A percentile compares a stretch with the other conserved stretches of the same genome.
phyloP scores from a whole-genome alignment of 2,113 vertebrate species.

The Aplodontia rufa region DNA sequence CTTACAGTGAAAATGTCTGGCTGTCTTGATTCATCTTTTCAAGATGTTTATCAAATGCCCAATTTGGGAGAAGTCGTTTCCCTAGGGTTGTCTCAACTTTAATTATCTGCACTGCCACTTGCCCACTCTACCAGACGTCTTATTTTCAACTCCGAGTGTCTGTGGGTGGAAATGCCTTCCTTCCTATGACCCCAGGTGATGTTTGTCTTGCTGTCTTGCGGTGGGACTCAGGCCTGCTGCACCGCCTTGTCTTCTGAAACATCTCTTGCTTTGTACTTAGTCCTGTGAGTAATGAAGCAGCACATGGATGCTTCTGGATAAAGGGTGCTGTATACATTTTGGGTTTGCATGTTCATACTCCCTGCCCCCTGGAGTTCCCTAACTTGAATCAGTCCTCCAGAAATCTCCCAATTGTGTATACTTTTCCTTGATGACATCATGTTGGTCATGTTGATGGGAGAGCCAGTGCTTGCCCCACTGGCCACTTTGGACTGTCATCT shows the following conservation, averaged over 20 bases:
- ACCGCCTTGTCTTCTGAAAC: background rate
- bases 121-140: background rate
- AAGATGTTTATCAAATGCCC: constrained; percentile 12
- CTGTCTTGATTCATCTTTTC: background rate
- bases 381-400: background rate
- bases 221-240: background rate
- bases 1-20: background rate
- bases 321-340: background rate
- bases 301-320: background rate
- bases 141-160: background rate
- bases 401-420: background rate
- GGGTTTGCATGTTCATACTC: background rate
- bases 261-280: background rate
- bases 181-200: background rate
- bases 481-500: background rate
- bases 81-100: background rate
- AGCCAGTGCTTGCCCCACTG: background rate
- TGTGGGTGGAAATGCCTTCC: background rate
- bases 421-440: background rate
- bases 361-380: fast-evolving
- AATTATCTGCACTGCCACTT: background rate
- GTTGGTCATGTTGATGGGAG: background rate
- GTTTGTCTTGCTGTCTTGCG: background rate
- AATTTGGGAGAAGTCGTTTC: background rate
- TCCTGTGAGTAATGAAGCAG: background rate